These are phyloP conservation scores for Bombus difficillimus DNA, from an alignment of 1,140 invertebrate genomes.

Conservation along the genomic window DNA sequence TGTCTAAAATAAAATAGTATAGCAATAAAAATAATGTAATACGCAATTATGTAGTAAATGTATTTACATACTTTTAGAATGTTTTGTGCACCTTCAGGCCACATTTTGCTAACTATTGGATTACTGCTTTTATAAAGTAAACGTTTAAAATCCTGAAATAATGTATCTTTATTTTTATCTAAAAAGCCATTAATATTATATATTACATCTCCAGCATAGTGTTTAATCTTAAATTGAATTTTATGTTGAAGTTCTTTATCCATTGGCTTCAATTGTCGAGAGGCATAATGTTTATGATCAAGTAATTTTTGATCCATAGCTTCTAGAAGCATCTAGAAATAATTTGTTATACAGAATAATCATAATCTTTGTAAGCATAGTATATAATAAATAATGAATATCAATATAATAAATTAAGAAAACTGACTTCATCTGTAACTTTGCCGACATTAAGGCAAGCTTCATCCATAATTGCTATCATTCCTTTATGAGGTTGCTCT, in stretches of 20 bases:
- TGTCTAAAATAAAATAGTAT: conserved; percentile 85
- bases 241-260: conserved; percentile 92
- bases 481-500: conserved; percentile 94
- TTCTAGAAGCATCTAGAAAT: conserved; percentile 90
- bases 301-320: conserved; percentile 96
- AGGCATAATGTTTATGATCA: conserved; percentile 94
- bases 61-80: conserved; percentile 89
- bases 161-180: conserved; percentile 97
- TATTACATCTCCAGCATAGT: conserved; percentile 98
- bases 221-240: conserved; percentile 93
- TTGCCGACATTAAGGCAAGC: conserved; percentile 97
- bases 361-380: background rate
- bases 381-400: conserved; percentile 5
- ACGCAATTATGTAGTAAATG: background rate
- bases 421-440: conserved; percentile 90
- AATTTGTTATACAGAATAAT: background rate
- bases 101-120: conserved; percentile 92
- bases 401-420: conserved; percentile 8
- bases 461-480: conserved; percentile 97
- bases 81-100: conserved; percentile 96
- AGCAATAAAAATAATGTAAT: conserved; percentile 1
- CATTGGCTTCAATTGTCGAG: conserved; percentile 90
- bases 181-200: conserved; percentile 95
- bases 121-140: conserved; percentile 93
- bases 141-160: conserved; percentile 98